phyloP scores from a whole-genome alignment of 2,888 invertebrate species.

The Agrotis exclamationis region DNA sequence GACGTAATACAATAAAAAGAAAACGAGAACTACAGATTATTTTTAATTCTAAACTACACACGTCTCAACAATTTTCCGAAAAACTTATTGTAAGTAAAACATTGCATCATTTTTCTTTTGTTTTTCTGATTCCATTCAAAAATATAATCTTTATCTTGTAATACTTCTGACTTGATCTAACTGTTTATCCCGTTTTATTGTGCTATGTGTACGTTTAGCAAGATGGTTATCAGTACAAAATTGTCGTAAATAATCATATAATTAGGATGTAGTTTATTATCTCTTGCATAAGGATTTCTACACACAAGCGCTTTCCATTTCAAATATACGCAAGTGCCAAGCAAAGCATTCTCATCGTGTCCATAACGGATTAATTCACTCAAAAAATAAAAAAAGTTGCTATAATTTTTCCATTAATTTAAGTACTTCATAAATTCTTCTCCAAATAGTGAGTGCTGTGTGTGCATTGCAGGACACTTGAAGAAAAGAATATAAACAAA shows the following conservation, averaged over 20 bases:
- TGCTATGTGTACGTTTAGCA: neutral
- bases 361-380: too few species aligned
- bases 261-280: too few species aligned
- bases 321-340: neutral
- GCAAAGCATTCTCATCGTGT: neutral
- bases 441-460: slow-evolving; percentile 80
- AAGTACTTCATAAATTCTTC: slow-evolving; percentile 20
- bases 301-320: neutral
- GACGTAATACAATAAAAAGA: slow-evolving; percentile 21
- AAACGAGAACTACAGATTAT: slow-evolving; percentile 15
- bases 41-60: slow-evolving; percentile 9
- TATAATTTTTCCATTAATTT: neutral
- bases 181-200: neutral
- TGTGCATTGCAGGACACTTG: slow-evolving; percentile 81
- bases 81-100: slow-evolving; percentile 64
- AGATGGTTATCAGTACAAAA: neutral
- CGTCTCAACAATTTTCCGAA: slow-evolving; percentile 12
- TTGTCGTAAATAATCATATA: too few species aligned
- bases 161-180: slow-evolving; percentile 1
- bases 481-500: slow-evolving; percentile 64
- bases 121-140: slow-evolving; percentile 60
- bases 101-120: slow-evolving; percentile 78
- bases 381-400: too few species aligned
- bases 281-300: neutral
- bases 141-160: neutral